phyloP scores from a whole-genome alignment of 2,797 vertebrate species.

The Meda fulgida region DNA sequence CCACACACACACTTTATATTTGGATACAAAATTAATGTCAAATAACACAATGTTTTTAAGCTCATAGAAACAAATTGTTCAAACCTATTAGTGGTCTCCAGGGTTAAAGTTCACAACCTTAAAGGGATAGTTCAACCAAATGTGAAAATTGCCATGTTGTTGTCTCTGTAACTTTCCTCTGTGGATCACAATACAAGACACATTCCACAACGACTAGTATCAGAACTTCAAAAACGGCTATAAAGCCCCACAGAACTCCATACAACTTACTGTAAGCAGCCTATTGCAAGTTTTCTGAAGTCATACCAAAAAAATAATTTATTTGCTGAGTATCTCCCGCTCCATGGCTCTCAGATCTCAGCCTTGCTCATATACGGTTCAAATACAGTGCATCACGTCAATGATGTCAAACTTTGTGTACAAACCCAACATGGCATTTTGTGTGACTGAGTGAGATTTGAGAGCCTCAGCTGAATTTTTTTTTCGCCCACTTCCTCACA shows the following conservation, averaged over 20 bases:
- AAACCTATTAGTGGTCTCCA: neutral
- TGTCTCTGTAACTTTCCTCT: neutral
- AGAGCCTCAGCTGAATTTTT: neutral
- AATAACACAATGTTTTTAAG: neutral
- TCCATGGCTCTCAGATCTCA: neutral
- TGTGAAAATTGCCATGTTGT: neutral
- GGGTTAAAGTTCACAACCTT: neutral
- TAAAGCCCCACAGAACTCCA: neutral
- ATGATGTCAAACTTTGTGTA: neutral
- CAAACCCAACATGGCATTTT: neutral
- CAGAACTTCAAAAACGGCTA: neutral
- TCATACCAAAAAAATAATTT: neutral
- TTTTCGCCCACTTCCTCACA: neutral
- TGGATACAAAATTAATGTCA: neutral
- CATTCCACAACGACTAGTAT: neutral
- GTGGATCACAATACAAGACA: neutral
- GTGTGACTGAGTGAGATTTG: neutral
- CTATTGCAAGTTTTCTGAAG: neutral
- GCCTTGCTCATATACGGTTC: neutral
- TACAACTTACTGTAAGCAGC: neutral
- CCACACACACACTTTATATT: neutral
- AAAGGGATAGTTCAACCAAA: neutral
- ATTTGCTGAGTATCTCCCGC: neutral
- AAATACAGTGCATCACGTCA: neutral
- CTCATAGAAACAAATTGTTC: neutral